Conservation (phyloP, 2,888 invertebrate species). For the Drosophila flavopinicola region DNA sequence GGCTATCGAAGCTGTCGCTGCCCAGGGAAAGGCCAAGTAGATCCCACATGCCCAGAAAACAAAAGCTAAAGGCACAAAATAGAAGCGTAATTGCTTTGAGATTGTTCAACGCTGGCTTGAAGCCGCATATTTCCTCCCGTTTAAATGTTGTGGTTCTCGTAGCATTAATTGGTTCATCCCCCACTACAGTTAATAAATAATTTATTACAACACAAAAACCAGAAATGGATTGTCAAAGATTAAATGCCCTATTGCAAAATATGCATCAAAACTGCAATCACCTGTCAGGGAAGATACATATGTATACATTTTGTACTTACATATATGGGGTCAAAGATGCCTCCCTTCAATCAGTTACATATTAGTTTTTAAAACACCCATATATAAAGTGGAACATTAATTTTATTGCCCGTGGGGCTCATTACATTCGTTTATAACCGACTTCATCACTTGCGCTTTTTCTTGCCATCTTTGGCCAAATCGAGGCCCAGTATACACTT, state of each 20-base stretch:
- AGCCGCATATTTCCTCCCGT: slow-evolving; percentile 35
- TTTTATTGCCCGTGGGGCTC: slow-evolving; percentile 21
- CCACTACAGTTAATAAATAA: slow-evolving; percentile 69
- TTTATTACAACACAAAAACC: slow-evolving; percentile 59
- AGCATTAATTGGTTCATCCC: slow-evolving; percentile 59
- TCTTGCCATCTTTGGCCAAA: slow-evolving; percentile 83
- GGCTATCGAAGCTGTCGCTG: slow-evolving; percentile 92
- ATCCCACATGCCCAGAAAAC: slow-evolving; percentile 55
- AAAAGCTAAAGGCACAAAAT: slow-evolving; percentile 24
- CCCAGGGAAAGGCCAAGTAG: slow-evolving; percentile 90
- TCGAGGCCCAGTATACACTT: slow-evolving; percentile 83
- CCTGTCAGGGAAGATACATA: too few relatives aligned
- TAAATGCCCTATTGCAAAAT: too few relatives aligned
- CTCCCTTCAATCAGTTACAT: too few relatives aligned
- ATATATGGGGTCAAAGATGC: too few relatives aligned
- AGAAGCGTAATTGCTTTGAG: slow-evolving; percentile 34
- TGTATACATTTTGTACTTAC: too few relatives aligned
- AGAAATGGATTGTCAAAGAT: background rate
- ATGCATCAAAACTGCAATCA: too few relatives aligned
- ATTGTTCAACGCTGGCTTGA: slow-evolving; percentile 30
- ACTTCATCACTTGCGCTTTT: slow-evolving; percentile 66
- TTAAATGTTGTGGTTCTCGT: slow-evolving; percentile 62
- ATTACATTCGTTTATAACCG: background rate
- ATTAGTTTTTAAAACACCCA: background rate
- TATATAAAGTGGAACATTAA: slow-evolving; percentile 2